Evolutionary conservation across 2,113 vertebrate species (phyloP).

Genomic region (Rhadina sibilatrix): DNA sequence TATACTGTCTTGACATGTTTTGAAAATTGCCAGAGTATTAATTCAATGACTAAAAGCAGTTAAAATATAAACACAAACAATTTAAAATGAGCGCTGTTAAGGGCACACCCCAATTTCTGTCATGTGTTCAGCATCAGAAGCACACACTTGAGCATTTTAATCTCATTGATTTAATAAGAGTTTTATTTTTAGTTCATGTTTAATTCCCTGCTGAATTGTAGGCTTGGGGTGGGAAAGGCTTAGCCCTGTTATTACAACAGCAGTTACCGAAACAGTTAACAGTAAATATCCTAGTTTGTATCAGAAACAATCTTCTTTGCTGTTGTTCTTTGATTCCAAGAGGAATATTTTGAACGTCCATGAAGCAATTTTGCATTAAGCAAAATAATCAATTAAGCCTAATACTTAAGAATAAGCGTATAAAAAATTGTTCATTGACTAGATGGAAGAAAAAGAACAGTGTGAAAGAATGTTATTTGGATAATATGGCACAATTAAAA

Average conservation of each 20-base stretch:
- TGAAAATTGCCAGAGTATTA: neutral
- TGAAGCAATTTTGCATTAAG: neutral
- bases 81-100: neutral
- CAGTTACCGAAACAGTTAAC: neutral
- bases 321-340: neutral
- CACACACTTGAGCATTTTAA: neutral
- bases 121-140: neutral
- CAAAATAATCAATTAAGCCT: neutral
- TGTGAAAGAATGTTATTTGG: neutral
- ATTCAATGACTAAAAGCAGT: neutral
- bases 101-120: neutral
- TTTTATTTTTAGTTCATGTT: neutral
- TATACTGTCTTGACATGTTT: neutral
- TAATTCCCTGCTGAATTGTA: neutral
- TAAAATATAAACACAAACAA: neutral
- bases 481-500: neutral
- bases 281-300: neutral
- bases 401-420: neutral
- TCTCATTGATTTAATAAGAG: neutral
- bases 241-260: neutral
- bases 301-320: neutral
- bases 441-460: neutral
- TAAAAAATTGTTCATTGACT: neutral
- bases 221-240: neutral
- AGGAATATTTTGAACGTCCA: neutral